Evolutionary conservation across 23 tunicate species (phyloP).

Genomic region (Trididemnum nubilum): DNA sequence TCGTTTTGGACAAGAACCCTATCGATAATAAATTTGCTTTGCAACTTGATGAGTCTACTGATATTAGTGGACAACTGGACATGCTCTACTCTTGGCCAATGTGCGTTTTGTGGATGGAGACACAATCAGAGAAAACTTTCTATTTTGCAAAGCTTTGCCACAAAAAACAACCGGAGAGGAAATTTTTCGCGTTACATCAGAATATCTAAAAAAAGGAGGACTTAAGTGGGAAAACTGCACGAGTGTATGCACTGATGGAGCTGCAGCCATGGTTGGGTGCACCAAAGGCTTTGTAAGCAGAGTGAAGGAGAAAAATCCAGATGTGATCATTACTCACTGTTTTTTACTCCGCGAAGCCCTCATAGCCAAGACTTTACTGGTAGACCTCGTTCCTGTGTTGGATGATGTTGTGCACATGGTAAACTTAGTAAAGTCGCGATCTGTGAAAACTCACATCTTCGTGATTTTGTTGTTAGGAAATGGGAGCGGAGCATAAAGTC

Average conservation of each 20-base stretch:
- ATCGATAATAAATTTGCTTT: conserved; percentile 30
- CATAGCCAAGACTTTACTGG: conserved; percentile 42
- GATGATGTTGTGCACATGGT: conserved; percentile 40
- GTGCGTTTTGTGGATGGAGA: conserved; percentile 54
- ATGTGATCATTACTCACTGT: conserved; percentile 29
- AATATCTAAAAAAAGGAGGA: conserved; percentile 33
- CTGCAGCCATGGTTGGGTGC: conserved; percentile 36
- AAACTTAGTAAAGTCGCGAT: conserved; percentile 32
- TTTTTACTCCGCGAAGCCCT: conserved; percentile 47
- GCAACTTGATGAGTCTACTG: conserved; percentile 46
- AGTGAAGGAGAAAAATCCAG: conserved; percentile 36
- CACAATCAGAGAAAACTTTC: conserved; percentile 33
- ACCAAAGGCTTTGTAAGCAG: conserved; percentile 38
- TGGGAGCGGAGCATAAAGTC: conserved; percentile 41
- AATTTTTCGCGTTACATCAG: no score
- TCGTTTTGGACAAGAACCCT: conserved; percentile 25
- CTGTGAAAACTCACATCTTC: conserved; percentile 41
- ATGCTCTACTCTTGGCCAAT: conserved; percentile 52
- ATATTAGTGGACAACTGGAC: conserved; percentile 48
- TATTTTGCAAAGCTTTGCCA: conserved; percentile 29
- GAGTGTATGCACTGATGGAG: conserved; percentile 36
- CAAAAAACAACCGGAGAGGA: conserved; percentile 44
- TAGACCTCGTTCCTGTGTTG: conserved; percentile 45
- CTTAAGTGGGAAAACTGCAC: conserved; percentile 37
- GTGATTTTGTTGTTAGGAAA: conserved; percentile 39